These are phyloP conservation scores for Listronotus bonariensis DNA, from an alignment of 1,140 invertebrate genomes.

Conservation along the genomic window DNA sequence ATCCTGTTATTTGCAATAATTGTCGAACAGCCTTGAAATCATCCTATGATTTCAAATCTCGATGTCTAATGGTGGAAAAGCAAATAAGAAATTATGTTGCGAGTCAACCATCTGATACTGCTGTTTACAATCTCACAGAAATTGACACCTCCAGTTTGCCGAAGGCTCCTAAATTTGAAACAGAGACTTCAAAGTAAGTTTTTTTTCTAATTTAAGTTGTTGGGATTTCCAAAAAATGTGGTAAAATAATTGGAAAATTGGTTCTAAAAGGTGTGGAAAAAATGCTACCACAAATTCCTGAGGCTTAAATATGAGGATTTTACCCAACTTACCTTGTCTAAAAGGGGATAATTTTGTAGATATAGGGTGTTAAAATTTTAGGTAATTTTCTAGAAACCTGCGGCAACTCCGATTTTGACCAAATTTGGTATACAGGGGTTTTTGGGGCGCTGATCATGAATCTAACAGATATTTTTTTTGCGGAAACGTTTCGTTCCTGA, in stretches of 20 bases:
- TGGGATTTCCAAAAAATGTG: background rate
- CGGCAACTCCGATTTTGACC: no score
- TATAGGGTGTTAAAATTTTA: no score
- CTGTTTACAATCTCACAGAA: slow-evolving; percentile 29
- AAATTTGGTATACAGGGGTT: no score
- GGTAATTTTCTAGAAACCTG: no score
- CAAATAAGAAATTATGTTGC: slow-evolving; percentile 42
- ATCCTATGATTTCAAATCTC: slow-evolving; percentile 43
- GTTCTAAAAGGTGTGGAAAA: no score
- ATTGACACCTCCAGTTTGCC: slow-evolving; percentile 33
- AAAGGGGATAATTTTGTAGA: no score
- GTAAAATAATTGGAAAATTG: background rate
- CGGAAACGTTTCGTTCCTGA: no score
- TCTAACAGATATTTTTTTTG: no score
- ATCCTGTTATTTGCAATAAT: slow-evolving; percentile 43
- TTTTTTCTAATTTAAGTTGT: background rate
- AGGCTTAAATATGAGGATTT: no score
- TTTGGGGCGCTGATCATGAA: no score
- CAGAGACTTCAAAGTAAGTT: slow-evolving; percentile 20
- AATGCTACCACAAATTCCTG: no score
- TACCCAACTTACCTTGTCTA: no score
- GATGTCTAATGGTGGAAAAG: slow-evolving; percentile 41
- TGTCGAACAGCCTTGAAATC: slow-evolving; percentile 41
- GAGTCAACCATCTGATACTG: slow-evolving; percentile 23
- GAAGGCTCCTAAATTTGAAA: slow-evolving; percentile 26